Evolutionary conservation across 2,113 vertebrate genomes (phyloP), one percentile per base, ranked within the genome.

Genomic region (Sylvietta virens): DNA sequence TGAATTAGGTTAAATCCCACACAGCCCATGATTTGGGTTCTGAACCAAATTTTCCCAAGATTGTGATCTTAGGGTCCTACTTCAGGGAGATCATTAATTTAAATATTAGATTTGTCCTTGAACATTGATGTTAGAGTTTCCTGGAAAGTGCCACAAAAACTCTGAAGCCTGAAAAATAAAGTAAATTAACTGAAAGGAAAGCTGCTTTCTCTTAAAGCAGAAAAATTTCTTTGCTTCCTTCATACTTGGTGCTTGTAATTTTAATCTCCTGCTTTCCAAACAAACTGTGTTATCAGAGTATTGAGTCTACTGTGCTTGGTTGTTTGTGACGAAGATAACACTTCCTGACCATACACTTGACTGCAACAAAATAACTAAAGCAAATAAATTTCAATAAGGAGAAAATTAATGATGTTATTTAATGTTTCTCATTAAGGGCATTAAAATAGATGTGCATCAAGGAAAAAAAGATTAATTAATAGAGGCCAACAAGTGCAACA

Each of bases 351-450:
- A 0, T 24, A 45, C 33, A 50, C 35, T 61, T 90, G 54, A n/a
- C 76, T 88, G 58, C 51, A 64, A 54, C 54, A 54, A 94, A 91
- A 33, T 72, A 92, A 58, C 50, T 82, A 54, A 85, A 69, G 73
- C n/a, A 18, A 80, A 80, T 80, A 86, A 58, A 88, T 82, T 69
- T 82, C 39, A 86, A 62, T 73, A 85, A 90, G 51, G 62, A 80
- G 57, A 93, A 77, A 66, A 94, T 90, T 83, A 93, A 90, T 70
- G 8, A 83, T 40, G 62, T 93, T 95, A 79, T 94, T 96, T 94
- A 69, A 81, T 85, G 20, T 31, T 86, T 69, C 66, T 92, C 70
- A 66, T 95, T 94, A 95, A 90, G 56, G 42, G 30, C 30, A 93
- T 91, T 94, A 90, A 92, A 90, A 17, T 50, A 94, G 71, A 58